Percentiles rank a stretch among this genome's conserved stretches.
phyloP scores from a whole-genome alignment of 2,113 vertebrate species.

The Ondatra zibethicus region DNA sequence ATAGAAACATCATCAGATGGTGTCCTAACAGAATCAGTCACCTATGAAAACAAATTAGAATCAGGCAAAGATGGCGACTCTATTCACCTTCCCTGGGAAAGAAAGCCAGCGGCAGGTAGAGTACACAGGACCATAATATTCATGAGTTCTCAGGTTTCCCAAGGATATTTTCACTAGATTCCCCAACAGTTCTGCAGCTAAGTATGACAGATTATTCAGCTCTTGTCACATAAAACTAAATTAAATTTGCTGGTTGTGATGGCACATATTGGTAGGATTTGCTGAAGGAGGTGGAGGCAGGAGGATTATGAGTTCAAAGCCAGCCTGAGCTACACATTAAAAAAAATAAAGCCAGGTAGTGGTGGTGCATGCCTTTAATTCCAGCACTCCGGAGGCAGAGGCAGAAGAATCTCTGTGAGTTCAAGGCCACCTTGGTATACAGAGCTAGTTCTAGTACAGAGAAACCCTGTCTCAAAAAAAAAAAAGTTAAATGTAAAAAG shows the following conservation, averaged over 20 bases:
- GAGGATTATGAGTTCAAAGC: too few species aligned
- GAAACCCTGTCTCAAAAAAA: neutral
- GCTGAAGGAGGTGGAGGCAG: too few species aligned
- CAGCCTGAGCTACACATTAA: too few species aligned
- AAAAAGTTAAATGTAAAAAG: constrained; percentile 38
- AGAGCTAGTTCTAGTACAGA: too few species aligned
- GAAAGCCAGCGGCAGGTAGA: neutral
- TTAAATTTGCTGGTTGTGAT: too few species aligned
- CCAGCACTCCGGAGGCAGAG: too few species aligned
- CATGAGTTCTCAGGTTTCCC: neutral
- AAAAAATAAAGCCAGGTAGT: too few species aligned
- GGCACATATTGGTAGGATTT: too few species aligned
- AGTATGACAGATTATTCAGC: neutral
- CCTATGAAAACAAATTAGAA: neutral
- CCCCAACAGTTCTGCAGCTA: neutral
- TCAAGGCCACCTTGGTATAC: too few species aligned
- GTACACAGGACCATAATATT: neutral
- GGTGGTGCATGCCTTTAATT: too few species aligned
- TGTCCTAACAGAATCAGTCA: constrained; percentile 19
- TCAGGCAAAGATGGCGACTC: neutral
- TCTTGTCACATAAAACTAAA: neutral
- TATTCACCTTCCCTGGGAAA: neutral
- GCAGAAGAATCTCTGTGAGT: too few species aligned
- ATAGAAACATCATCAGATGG: neutral
- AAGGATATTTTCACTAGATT: constrained; percentile 21